Conservation (phyloP, 2,113 vertebrate genomes). For the Tragelaphus buxtoni region DNA sequence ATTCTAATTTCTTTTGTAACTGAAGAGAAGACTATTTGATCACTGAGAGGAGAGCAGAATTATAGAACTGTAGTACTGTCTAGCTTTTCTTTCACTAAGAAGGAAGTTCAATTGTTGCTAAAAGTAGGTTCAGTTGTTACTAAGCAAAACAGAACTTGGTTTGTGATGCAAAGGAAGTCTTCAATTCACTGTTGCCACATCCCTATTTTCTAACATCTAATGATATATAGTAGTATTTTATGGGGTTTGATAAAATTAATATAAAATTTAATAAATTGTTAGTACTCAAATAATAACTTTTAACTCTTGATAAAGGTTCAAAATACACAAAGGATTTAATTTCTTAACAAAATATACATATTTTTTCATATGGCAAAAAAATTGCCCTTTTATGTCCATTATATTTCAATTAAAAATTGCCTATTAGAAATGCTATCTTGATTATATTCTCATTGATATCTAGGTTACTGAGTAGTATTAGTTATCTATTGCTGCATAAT, state of each 20-base stretch:
- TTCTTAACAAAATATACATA: constrained; percentile 13
- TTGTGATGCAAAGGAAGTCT: background rate
- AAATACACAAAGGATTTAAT: background rate
- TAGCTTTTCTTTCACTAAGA: background rate
- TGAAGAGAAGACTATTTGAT: background rate
- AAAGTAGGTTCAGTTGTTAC: background rate
- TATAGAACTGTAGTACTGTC: background rate
- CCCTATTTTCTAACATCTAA: background rate
- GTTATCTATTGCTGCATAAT: background rate
- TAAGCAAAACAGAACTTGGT: background rate
- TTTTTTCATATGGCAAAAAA: constrained; percentile 21
- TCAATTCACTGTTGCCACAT: background rate
- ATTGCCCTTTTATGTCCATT: background rate
- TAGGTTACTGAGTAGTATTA: background rate
- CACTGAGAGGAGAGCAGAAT: background rate
- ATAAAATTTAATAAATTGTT: background rate
- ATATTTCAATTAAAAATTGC: background rate
- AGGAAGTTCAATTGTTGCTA: background rate
- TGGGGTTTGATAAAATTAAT: background rate
- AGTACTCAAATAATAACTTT: background rate
- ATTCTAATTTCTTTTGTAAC: background rate
- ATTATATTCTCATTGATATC: background rate
- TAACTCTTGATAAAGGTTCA: background rate
- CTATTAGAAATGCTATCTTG: background rate
- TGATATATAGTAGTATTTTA: background rate